Conservation (phyloP, 2,797 vertebrate genomes). For the Manis crassicaudata region DNA sequence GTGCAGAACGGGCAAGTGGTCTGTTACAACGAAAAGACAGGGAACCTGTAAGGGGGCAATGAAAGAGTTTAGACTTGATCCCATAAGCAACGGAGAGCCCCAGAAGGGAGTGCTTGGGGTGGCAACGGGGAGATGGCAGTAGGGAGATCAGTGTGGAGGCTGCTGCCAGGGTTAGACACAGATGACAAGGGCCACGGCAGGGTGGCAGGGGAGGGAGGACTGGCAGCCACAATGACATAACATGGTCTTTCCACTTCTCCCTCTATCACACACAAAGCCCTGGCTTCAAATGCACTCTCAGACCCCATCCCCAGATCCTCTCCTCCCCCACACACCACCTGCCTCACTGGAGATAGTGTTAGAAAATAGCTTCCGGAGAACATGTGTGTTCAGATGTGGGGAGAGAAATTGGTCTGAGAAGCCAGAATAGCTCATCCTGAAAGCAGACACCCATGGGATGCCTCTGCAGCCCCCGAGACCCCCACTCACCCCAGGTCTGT, state of each 20-base stretch:
- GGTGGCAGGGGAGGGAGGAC: neutral
- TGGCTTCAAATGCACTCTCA: neutral
- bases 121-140: neutral
- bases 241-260: neutral
- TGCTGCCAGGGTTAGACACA: neutral
- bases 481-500: rapidly evolving
- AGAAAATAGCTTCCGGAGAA: neutral
- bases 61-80: neutral
- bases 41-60: neutral
- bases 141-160: neutral
- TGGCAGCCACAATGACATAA: no score
- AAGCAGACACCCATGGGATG: neutral
- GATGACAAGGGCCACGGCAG: neutral
- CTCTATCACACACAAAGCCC: neutral
- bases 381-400: rapidly evolving
- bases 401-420: no score
- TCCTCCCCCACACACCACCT: neutral
- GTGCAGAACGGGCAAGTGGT: neutral
- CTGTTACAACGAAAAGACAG: neutral
- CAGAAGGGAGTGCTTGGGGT: no score
- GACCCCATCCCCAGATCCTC: neutral
- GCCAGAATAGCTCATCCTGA: neutral
- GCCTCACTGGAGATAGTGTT: neutral
- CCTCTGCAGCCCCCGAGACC: neutral
- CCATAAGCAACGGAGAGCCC: neutral